Evolutionary conservation across 2,797 vertebrate species (phyloP), one percentile per base, ranked within the genome.

Genomic region (Schizopygopsis pylzovi): DNA sequence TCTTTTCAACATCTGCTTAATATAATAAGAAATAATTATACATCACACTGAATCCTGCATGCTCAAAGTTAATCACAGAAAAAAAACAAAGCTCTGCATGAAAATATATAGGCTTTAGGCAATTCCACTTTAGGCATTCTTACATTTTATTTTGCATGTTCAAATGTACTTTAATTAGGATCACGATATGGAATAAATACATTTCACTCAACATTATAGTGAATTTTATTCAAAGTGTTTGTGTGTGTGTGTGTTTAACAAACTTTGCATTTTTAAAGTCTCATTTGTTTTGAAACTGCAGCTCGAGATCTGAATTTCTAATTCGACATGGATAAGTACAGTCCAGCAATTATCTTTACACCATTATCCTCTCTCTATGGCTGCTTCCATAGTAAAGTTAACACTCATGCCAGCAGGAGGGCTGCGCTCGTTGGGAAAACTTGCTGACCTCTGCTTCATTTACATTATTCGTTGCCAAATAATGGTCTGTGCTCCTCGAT

Each of bases 371-470:
- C n/a, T 43, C 47, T 49, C 75, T 54, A 47, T 71, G 39, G 28
- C 37, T 73, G 86, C 18, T 83, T 52, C 20, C 20, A 28, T 43
- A 59, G 81, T 65, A 65, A 73, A 80, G 56, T 49, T 75, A 72
- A 22, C 33, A 16, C 52, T 70, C 25, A 41, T 49, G 47, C 65
- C 52, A 76, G 47, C 63, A 70, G 68, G 71, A 73, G 54, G 49
- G 16, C 70, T 56, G 49, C 20, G 43, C 33, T 79, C 59, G 2
- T 79, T 79, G 71, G 37, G 65, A 80, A 73, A 84, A 84, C 87
- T 56, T 83, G 79, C 87, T 89, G 89, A 92, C 83, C 85, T 67
- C 54, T 76, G 75, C 22, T 86, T 78, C 56, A 85, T 90, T 87
- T 88, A 84, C 91, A 81, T 79, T 84, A 85, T 91, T 85, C 88